Conservation (phyloP, 2,797 vertebrate species). For the Bradypus variegatus region DNA sequence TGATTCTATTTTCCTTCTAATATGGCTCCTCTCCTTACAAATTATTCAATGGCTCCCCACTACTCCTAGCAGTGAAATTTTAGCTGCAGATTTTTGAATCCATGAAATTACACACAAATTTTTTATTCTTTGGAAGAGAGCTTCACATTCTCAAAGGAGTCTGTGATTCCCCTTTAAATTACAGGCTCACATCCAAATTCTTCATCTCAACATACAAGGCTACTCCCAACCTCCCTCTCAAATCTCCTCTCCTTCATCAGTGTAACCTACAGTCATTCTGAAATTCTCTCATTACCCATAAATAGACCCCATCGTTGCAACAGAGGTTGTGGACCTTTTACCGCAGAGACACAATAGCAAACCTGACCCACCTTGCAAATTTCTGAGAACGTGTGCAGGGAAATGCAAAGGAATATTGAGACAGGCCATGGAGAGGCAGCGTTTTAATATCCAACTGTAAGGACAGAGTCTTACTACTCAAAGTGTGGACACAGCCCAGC, state of each 20-base stretch:
- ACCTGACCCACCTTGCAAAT: neutral
- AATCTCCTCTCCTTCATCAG: neutral
- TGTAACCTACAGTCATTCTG: neutral
- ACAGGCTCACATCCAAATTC: constrained; percentile 1
- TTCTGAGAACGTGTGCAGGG: constrained; percentile 9
- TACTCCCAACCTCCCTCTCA: neutral
- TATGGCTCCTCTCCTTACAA: neutral
- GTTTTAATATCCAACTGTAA: constrained; percentile 53
- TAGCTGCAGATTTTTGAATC: constrained; percentile 6
- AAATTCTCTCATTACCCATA: neutral
- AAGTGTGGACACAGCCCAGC: neutral
- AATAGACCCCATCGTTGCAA: neutral
- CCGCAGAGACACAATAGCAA: neutral
- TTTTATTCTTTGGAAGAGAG: neutral
- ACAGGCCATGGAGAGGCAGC: constrained; percentile 14
- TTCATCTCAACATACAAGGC: neutral
- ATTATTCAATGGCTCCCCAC: neutral
- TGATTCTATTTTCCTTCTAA: neutral
- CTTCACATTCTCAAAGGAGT: neutral
- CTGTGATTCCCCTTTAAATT: neutral
- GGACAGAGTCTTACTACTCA: neutral
- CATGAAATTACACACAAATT: neutral
- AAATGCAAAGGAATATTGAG: constrained; percentile 10
- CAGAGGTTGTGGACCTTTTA: neutral
- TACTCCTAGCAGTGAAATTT: neutral